phyloP scores from a whole-genome alignment of 1,140 invertebrate species.

The Plectrocnemia conspersa region DNA sequence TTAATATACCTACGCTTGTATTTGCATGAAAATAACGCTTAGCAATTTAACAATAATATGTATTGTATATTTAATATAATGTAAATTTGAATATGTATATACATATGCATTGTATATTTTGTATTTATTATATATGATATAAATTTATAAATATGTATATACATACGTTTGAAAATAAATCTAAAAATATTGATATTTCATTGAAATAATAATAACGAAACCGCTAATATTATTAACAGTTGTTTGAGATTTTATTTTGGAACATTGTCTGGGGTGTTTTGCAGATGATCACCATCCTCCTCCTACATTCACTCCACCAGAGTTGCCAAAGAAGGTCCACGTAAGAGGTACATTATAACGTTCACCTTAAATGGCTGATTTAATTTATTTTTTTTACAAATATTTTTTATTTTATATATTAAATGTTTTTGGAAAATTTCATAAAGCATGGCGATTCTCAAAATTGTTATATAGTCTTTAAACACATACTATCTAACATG shows the following conservation, averaged over 20 bases:
- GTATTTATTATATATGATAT: conserved; percentile 27
- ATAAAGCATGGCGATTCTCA: too few relatives aligned
- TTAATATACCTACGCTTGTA: too few relatives aligned
- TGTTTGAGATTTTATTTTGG: conserved; percentile 47
- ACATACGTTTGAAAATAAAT: neutral
- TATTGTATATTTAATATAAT: too few relatives aligned
- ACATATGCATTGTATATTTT: conserved; percentile 1
- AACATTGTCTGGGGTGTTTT: conserved; percentile 68
- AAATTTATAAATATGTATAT: conserved; percentile 15
- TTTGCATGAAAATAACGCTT: too few relatives aligned
- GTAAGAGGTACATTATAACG: conserved; percentile 72
- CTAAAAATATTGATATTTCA: neutral
- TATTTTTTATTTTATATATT: too few relatives aligned
- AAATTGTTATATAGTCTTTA: too few relatives aligned
- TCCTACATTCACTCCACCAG: conserved; percentile 92
- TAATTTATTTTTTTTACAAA: conserved; percentile 29
- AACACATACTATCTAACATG: too few relatives aligned
- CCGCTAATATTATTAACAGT: neutral
- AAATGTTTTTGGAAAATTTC: too few relatives aligned
- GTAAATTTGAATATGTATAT: conserved; percentile 1
- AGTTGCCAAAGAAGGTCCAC: conserved; percentile 95
- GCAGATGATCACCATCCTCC: conserved; percentile 91
- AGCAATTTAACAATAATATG: too few relatives aligned
- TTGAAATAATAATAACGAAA: neutral
- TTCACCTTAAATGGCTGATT: conserved; percentile 31